Evolutionary conservation across 1,140 invertebrate genomes (phyloP).

Genomic region (Drosophila triauraria): DNA sequence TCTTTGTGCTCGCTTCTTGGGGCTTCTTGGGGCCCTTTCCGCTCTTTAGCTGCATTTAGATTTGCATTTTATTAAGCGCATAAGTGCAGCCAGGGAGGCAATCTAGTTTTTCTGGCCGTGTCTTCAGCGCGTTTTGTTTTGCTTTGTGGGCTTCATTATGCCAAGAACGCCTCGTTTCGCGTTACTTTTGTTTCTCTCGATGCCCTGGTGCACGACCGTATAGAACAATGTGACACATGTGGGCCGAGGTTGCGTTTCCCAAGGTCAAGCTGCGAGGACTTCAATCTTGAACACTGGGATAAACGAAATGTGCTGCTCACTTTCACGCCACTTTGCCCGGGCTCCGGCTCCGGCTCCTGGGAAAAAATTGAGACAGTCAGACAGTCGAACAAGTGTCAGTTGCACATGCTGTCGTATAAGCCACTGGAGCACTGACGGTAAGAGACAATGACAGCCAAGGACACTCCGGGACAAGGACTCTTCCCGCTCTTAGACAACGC

Average conservation of each 20-base stretch:
- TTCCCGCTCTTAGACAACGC: slow-evolving; percentile 7
- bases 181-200: slow-evolving; percentile 38
- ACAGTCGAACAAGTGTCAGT: slow-evolving; percentile 11
- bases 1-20: slow-evolving; percentile 37
- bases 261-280: slow-evolving; percentile 46
- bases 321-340: not conserved
- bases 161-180: slow-evolving; percentile 33
- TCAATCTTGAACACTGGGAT: slow-evolving; percentile 14
- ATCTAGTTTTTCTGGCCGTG: slow-evolving; percentile 35
- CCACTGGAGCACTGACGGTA: slow-evolving; percentile 6
- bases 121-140: slow-evolving; percentile 18
- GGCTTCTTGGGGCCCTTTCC: slow-evolving; percentile 23
- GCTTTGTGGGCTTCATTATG: slow-evolving; percentile 35
- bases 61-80: slow-evolving; percentile 83
- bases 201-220: not conserved
- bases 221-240: slow-evolving; percentile 35
- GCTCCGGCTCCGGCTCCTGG: not conserved
- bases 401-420: slow-evolving; percentile 24
- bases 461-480: slow-evolving; percentile 40
- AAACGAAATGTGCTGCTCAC: slow-evolving; percentile 14
- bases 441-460: slow-evolving; percentile 40
- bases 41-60: slow-evolving; percentile 73
- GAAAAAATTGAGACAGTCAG: slow-evolving; percentile 1
- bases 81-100: slow-evolving; percentile 63
- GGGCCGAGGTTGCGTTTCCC: slow-evolving; percentile 30